Evolutionary conservation across 2,113 vertebrate species (phyloP).

Genomic region (Festucalex cinctus): DNA sequence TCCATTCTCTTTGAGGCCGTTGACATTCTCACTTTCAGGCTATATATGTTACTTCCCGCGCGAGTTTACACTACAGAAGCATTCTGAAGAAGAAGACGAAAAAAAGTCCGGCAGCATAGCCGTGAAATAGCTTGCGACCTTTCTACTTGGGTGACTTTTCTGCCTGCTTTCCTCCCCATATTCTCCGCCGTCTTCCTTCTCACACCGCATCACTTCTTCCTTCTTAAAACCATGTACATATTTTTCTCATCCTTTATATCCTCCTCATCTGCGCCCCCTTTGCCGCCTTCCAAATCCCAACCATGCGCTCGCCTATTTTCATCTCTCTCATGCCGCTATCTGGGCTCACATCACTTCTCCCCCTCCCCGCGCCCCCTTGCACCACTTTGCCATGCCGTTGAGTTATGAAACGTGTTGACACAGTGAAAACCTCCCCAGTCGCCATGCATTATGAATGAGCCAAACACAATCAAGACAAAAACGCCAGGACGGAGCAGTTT

Average conservation of each 20-base stretch:
- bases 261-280: background rate
- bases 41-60: background rate
- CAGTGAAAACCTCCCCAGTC: slow-evolving; percentile 3
- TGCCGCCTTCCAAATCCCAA: background rate
- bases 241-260: slow-evolving; percentile 9
- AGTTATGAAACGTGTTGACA: slow-evolving; percentile 20
- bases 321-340: slow-evolving; percentile 12
- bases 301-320: background rate
- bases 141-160: slow-evolving; percentile 34
- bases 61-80: background rate
- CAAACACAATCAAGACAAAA: slow-evolving; percentile 34
- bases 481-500: slow-evolving; percentile 17
- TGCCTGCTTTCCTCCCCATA: slow-evolving; percentile 6
- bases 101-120: background rate
- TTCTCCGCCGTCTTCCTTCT: slow-evolving; percentile 2
- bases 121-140: slow-evolving; percentile 35
- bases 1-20: background rate
- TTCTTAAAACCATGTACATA: slow-evolving; percentile 29
- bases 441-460: slow-evolving; percentile 55
- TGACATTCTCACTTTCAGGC: background rate
- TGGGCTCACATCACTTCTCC: background rate
- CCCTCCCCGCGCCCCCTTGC: background rate
- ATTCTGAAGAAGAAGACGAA: background rate
- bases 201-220: background rate
- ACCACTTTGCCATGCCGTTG: slow-evolving; percentile 4